These are phyloP conservation scores for Prochilodus magdalenae DNA, from an alignment of 2,113 vertebrate genomes.

Conservation along the genomic window DNA sequence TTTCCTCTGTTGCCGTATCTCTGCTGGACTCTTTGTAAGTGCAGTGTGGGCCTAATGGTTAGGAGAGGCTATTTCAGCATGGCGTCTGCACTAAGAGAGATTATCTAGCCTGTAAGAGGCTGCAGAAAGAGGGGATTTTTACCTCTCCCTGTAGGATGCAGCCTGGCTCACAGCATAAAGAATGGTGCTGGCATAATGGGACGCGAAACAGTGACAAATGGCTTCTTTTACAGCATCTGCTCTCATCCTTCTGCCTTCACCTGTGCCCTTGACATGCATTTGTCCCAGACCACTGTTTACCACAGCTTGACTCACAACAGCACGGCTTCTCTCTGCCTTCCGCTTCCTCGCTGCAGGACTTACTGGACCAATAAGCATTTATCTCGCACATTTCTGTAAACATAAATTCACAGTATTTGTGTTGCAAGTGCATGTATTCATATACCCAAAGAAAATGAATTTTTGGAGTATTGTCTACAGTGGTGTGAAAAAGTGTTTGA, in stretches of 20 bases:
- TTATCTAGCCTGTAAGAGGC: slow-evolving; percentile 60
- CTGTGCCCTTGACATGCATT: slow-evolving; percentile 73
- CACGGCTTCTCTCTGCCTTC: slow-evolving; percentile 32
- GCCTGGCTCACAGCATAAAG: slow-evolving; percentile 55
- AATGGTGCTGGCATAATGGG: slow-evolving; percentile 67
- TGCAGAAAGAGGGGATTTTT: slow-evolving; percentile 47
- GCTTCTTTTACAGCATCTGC: slow-evolving; percentile 67
- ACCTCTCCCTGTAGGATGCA: slow-evolving; percentile 50
- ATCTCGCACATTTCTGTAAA: slow-evolving; percentile 1
- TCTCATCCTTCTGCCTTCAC: slow-evolving; percentile 69
- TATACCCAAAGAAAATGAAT: too few relatives aligned
- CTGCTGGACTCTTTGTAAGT: slow-evolving; percentile 30
- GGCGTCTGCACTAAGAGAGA: slow-evolving; percentile 59
- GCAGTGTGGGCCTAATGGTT: slow-evolving; percentile 39
- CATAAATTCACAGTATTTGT: not conserved
- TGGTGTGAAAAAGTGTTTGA: too few relatives aligned
- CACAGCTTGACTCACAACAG: slow-evolving; percentile 61
- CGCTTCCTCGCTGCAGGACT: slow-evolving; percentile 16
- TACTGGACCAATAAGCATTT: not conserved
- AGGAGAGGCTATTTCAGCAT: slow-evolving; percentile 42
- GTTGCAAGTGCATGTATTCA: too few relatives aligned
- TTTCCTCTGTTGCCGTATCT: not conserved
- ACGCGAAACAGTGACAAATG: slow-evolving; percentile 75
- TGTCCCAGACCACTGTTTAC: slow-evolving; percentile 54
- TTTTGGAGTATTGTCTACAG: too few relatives aligned